Percentiles rank a stretch among this genome's conserved stretches.
Conservation (phyloP, 2,113 vertebrate species). For the Acinonyx jubatus region DNA sequence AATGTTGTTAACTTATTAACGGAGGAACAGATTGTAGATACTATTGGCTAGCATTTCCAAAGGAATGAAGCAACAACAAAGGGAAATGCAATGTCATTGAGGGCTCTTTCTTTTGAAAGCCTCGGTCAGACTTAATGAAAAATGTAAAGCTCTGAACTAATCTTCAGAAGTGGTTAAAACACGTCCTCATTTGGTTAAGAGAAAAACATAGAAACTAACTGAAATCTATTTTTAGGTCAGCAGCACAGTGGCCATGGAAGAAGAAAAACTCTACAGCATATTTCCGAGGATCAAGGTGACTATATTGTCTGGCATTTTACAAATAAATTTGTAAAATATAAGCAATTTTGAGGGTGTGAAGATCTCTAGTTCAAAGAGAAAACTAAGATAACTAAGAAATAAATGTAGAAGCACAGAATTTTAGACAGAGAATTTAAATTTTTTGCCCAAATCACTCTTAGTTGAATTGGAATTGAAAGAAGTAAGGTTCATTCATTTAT, state of each 20-base stretch:
- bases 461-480: neutral
- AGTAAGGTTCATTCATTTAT: neutral
- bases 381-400: neutral
- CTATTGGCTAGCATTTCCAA: neutral
- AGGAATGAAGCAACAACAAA: neutral
- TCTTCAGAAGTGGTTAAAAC: conserved; percentile 38
- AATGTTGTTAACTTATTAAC: neutral
- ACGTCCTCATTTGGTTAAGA: neutral
- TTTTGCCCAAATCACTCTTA: neutral
- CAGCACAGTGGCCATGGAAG: conserved; percentile 94
- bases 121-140: neutral
- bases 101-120: neutral
- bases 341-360: neutral
- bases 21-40: neutral
- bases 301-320: conserved; percentile 22
- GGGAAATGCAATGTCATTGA: neutral
- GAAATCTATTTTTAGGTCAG: conserved; percentile 88
- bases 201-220: conserved; percentile 38
- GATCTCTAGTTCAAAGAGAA: conserved; percentile 37
- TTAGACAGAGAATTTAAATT: conserved; percentile 14
- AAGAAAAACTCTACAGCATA: conserved; percentile 95
- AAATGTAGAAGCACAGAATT: conserved; percentile 24
- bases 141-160: conserved; percentile 5
- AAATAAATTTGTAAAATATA: neutral
- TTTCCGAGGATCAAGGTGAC: conserved; percentile 97